These are phyloP conservation scores for Platyscapa corneri DNA, from an alignment of 1,140 invertebrate species.

Conservation along the genomic window DNA sequence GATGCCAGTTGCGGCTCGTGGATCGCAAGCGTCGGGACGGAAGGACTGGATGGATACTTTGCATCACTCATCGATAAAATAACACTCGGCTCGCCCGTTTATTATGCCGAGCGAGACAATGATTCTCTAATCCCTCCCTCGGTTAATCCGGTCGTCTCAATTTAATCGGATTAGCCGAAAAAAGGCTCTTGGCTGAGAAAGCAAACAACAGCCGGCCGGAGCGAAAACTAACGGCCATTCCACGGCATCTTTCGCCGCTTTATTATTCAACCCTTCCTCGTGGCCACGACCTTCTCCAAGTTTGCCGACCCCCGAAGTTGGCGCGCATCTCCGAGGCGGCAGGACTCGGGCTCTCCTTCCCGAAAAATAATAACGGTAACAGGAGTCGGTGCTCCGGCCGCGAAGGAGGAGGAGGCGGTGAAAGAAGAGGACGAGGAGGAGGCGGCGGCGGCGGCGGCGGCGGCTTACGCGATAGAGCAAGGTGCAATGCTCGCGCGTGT, in stretches of 20 bases:
- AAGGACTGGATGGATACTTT: not conserved
- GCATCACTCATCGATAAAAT: not conserved
- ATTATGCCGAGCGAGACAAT: not conserved
- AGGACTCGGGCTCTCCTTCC: not conserved
- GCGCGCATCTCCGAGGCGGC: too few species aligned
- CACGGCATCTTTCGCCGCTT: too few species aligned
- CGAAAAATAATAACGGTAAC: constrained; percentile 15
- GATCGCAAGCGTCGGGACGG: not conserved
- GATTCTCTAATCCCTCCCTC: not conserved
- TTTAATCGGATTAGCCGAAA: not conserved
- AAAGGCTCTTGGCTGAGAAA: too few species aligned
- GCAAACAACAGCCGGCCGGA: too few species aligned
- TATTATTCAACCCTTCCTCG: constrained; percentile 32
- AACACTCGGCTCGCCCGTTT: not conserved
- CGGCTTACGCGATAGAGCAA: constrained; percentile 69
- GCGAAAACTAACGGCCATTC: too few species aligned
- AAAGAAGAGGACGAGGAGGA: too few species aligned
- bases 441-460: too few species aligned
- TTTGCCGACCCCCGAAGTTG: constrained; percentile 36
- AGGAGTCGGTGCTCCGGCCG: not conserved
- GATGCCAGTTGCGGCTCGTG: not conserved
- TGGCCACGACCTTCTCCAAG: constrained; percentile 29
- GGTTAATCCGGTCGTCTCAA: not conserved
- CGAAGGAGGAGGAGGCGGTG: not conserved
- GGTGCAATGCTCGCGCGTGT: constrained; percentile 73